Percentiles rank a stretch among this genome's conserved stretches.
Conservation (phyloP, 2,113 vertebrate species). For the Oncorhynchus nerka region DNA sequence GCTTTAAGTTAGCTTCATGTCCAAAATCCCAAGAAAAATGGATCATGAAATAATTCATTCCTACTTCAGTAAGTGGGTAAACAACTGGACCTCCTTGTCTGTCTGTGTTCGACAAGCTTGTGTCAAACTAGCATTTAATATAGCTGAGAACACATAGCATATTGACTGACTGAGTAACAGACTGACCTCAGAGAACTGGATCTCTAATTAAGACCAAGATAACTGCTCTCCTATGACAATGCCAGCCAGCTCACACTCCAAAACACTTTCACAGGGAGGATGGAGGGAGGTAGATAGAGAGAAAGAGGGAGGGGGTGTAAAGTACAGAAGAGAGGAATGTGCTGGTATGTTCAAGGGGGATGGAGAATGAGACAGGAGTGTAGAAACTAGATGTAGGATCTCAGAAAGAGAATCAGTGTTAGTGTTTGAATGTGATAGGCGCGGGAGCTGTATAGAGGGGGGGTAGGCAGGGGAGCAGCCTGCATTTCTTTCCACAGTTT, state of each 20-base stretch:
- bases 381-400: conserved; percentile 31
- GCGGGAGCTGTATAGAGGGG: too few species aligned
- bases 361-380: not conserved
- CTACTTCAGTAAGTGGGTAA: conserved; percentile 29
- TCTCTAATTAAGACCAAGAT: conserved; percentile 52
- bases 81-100: conserved; percentile 37
- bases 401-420: conserved; percentile 36
- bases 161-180: conserved; percentile 40
- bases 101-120: conserved; percentile 14
- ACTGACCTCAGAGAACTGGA: conserved; percentile 40
- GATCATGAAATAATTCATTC: conserved; percentile 39
- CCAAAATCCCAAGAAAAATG: conserved; percentile 25
- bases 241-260: conserved; percentile 41
- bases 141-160: conserved; percentile 53
- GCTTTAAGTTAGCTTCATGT: conserved; percentile 20
- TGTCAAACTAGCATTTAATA: conserved; percentile 49
- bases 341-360: conserved; percentile 11
- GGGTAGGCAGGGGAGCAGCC: conserved; percentile 46
- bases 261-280: conserved; percentile 35
- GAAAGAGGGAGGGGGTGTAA: conserved; percentile 16
- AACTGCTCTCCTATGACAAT: conserved; percentile 29
- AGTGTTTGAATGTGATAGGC: conserved; percentile 43
- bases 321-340: conserved; percentile 7
- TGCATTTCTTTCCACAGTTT: conserved; percentile 59
- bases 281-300: conserved; percentile 30